Base-by-base conservation (phyloP, 2,888 invertebrate genomes). In the Nomada fucata region DNA sequence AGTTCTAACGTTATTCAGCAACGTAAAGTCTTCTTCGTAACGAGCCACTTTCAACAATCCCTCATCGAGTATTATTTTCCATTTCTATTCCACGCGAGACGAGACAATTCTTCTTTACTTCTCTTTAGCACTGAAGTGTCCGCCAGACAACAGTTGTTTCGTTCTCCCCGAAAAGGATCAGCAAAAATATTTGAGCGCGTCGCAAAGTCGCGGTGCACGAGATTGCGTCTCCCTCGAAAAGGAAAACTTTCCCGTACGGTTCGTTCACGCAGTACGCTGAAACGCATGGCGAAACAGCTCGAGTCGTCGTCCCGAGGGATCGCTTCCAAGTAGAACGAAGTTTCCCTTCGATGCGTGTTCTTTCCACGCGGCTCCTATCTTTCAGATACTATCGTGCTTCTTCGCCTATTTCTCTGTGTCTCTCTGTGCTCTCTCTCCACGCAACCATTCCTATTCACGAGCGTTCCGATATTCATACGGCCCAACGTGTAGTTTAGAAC, bases 241-340 rank as follows among this genome's bases (percentile, higher is more conserved):
- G 26, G 13, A 47, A 36, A 53, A 53, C 53, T 20, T 26, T 4
- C 26, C 57, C 20, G 13, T 13, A 57, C 23, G 57, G 7, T 57
- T 20, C 11, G 4, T 23, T 23, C 26, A 2, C 57, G 13, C 23
- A 57, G 11, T 23, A 57, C 29, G 68, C 55, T 74, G 64, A 70
- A 85, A 63, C 76, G 82, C 85, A 87, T 79, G 85, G 65, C 71
- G 74, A 86, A 61, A 61, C 82, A 84, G 84, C 57, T 82, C 79
- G 60, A 76, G 70, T 75, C 75, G 67, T 68, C 67, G 72, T 78
- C 76, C 75, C 76, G 79, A 81, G 74, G 85, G 77, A 86, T 82
- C 60, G 82, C 86, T 87, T 86, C 71, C 36, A 23, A 76, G 63
- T 76, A 78, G 75, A 86, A 61, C 29, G 47, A 59, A 59, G 69